Base-by-base conservation (phyloP, 2,113 vertebrate genomes). In the Oxyura jamaicensis region DNA sequence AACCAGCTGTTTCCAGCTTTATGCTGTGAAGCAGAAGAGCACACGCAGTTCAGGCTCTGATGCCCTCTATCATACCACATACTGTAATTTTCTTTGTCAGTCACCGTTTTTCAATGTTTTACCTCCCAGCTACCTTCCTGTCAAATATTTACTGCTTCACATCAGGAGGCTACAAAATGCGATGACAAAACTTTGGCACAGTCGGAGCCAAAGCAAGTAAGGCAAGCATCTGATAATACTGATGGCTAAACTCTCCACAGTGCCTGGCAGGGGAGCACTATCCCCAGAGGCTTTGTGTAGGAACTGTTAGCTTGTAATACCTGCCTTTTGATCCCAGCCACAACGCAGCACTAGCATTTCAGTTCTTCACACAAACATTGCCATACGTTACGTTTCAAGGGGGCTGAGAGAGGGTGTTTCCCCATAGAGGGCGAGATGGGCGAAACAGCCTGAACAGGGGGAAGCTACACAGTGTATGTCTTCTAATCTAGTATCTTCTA, bases 1-100 rank as follows among this genome's bases (percentile, higher is more conserved):
- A 68, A 62, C 15, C 11, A 42, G 55, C 46, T 2, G 18, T 17
- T 53, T 76, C n/a, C 88, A 63, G 35, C n/a, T 44, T 71, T 41
- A 8, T 23, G 36, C 33, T 73, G 25, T 35, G 58, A 15, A 10
- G 29, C 36, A 44, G 48, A 72, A 42, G 5, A 83, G 41, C 29
- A 71, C 8, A 6, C 8, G 5, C 1, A 1, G 17, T 13, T 58
- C 44, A 15, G 23, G 41, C 33, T n/a, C 41, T 6, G 2, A 20
- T 28, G 10, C 23, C 46, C 55, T 63, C 42, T 48, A 8, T 15
- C 48, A 76, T 5, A 16, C 33, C 26, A 59, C 3, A 22, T 3
- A 20, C 18, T 33, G 26, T 1, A 42, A 31, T 48, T 68, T 17
- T 1, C 21, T 36, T 80, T 36, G 41, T 75, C 29, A 68, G 17